Evolutionary conservation across 2,888 invertebrate genomes (phyloP).

Genomic region (Apomyelois bistriatella): DNA sequence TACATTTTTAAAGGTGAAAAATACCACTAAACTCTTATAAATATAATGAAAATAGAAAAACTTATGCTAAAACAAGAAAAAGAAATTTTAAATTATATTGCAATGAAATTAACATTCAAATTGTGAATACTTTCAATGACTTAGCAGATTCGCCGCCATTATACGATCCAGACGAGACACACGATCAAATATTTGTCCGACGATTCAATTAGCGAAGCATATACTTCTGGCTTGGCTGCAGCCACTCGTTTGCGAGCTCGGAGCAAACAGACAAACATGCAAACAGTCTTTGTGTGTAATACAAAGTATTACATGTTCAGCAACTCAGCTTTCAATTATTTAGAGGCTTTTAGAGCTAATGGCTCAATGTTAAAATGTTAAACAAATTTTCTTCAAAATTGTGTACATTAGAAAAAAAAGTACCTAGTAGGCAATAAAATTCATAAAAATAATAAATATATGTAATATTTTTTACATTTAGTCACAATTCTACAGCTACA

Average conservation of each 20-base stretch:
- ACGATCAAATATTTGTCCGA: conserved; percentile 39
- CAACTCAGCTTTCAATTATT: not conserved
- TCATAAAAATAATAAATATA: no score
- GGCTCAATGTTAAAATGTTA: not conserved
- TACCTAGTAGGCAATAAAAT: no score
- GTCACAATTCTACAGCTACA: no score
- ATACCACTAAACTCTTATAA: no score
- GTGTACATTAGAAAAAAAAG: no score
- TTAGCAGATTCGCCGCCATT: conserved; percentile 3
- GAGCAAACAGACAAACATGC: conserved; percentile 12
- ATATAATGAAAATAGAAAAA: no score
- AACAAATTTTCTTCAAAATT: no score
- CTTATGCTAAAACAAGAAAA: no score
- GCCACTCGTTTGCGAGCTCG: conserved; percentile 11
- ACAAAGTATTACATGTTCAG: conserved; percentile 8
- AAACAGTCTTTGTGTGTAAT: conserved; percentile 5
- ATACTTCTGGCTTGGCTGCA: conserved; percentile 5
- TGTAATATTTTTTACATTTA: no score
- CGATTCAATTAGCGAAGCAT: conserved; percentile 45
- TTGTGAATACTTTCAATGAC: not conserved
- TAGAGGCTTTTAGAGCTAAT: not conserved
- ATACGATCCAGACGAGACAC: conserved; percentile 1
- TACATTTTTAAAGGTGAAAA: no score
- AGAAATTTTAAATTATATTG: not conserved
- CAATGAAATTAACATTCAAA: not conserved